Percentiles rank a stretch among this genome's conserved stretches.
These are phyloP conservation scores for Heteromormyrus szaboi DNA, from an alignment of 2,797 vertebrate genomes.

Conservation along the genomic window DNA sequence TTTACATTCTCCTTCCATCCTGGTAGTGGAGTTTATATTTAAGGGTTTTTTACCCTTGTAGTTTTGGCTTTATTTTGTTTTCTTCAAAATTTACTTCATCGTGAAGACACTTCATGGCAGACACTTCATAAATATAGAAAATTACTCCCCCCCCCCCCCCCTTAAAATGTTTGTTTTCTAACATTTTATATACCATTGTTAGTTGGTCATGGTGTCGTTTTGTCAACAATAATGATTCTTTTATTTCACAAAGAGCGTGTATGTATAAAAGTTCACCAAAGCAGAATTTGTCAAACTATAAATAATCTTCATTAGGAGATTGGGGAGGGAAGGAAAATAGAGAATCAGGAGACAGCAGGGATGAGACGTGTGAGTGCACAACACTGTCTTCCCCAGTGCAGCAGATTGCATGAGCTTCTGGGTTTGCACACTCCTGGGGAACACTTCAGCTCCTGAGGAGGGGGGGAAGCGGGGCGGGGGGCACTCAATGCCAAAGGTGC, in stretches of 20 bases:
- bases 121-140: conserved; percentile 33
- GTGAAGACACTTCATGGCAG: neutral
- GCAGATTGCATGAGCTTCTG: neutral
- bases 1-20: neutral
- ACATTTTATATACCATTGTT: conserved; percentile 21
- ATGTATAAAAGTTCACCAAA: conserved; percentile 49
- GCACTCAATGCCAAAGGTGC: too few species aligned
- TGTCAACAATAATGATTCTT: conserved; percentile 46
- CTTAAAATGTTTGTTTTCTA: conserved; percentile 29
- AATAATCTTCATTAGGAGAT: neutral
- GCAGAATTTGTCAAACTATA: conserved; percentile 1
- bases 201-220: conserved; percentile 32
- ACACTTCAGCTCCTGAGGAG: conserved; percentile 48
- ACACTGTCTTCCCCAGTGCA: neutral
- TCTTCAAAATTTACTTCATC: neutral
- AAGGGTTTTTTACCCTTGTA: neutral
- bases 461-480: neutral
- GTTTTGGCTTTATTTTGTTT: neutral
- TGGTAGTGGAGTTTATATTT: neutral
- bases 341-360: conserved; percentile 32
- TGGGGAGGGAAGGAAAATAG: conserved; percentile 40
- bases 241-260: conserved; percentile 55
- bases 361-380: conserved; percentile 2
- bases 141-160: conserved; percentile 24
- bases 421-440: conserved; percentile 44